Conservation (phyloP, 30 jellyfish, hydroid and myxozoan genomes). For the Hydra vulgaris region DNA sequence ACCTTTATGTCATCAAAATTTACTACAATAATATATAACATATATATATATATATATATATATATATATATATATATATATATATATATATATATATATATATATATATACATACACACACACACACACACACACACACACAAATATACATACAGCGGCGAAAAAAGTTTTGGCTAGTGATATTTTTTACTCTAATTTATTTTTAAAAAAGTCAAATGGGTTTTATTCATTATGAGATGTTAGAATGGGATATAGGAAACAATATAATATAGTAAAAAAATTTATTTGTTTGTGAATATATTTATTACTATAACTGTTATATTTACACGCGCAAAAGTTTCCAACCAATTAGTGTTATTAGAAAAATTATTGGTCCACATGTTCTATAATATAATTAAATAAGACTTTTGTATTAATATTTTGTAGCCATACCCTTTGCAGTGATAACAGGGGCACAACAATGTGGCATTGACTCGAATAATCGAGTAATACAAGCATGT, state of each 20-base stretch:
- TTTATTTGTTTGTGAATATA: neutral
- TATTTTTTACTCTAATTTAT: neutral
- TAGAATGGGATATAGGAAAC: conserved; percentile 2
- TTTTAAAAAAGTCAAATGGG: neutral
- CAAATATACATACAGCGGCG: too few relatives aligned
- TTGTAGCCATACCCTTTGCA: neutral
- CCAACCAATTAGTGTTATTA: neutral
- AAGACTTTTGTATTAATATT: neutral
- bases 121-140: too few relatives aligned
- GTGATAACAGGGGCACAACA: neutral
- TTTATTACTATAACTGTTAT: too few relatives aligned
- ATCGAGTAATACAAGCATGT: neutral
- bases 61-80: too few relatives aligned
- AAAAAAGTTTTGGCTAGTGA: too few relatives aligned
- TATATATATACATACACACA: too few relatives aligned
- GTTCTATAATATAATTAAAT: neutral
- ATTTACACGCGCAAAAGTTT: neutral
- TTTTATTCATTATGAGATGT: neutral
- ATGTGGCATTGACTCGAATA: neutral
- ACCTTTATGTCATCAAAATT: too few relatives aligned
- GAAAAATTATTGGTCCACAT: neutral
- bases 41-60: too few relatives aligned
- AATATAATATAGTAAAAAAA: neutral
- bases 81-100: too few relatives aligned
- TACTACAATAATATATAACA: too few relatives aligned